These are phyloP conservation scores for Trematocara stigmaticum DNA, from an alignment of 2,113 vertebrate species.

Conservation along the genomic window DNA sequence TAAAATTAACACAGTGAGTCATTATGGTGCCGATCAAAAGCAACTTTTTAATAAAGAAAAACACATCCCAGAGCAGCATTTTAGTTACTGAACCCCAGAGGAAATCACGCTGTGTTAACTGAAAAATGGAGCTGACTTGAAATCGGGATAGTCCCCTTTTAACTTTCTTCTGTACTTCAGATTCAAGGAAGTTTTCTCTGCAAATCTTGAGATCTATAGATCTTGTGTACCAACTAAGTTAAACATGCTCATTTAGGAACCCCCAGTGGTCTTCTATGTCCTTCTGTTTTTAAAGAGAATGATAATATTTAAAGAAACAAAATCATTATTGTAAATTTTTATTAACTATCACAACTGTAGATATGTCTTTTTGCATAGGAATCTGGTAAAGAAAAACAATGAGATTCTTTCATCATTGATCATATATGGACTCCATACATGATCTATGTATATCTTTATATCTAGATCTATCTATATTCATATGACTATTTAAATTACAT, in stretches of 20 bases:
- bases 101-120: not conserved
- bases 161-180: not conserved
- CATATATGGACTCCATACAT: not conserved
- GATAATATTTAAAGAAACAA: not conserved
- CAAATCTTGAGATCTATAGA: not conserved
- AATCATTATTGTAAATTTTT: not conserved
- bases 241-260: not conserved
- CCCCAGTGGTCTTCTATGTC: not conserved
- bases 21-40: slow-evolving; percentile 12
- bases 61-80: not conserved
- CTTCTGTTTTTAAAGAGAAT: not conserved
- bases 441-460: not conserved
- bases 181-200: not conserved
- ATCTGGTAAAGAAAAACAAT: not conserved
- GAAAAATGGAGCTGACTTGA: slow-evolving; percentile 2
- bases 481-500: not conserved
- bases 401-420: not conserved
- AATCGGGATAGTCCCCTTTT: not conserved
- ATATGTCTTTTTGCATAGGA: not conserved
- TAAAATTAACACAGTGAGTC: not conserved
- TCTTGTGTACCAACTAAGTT: not conserved
- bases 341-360: not conserved
- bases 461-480: too few species aligned
- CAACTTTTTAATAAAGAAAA: not conserved
- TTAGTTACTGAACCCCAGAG: not conserved